phyloP scores from a whole-genome alignment of 2,113 vertebrate genomes.

The Tretioscincus oriximinensis region DNA sequence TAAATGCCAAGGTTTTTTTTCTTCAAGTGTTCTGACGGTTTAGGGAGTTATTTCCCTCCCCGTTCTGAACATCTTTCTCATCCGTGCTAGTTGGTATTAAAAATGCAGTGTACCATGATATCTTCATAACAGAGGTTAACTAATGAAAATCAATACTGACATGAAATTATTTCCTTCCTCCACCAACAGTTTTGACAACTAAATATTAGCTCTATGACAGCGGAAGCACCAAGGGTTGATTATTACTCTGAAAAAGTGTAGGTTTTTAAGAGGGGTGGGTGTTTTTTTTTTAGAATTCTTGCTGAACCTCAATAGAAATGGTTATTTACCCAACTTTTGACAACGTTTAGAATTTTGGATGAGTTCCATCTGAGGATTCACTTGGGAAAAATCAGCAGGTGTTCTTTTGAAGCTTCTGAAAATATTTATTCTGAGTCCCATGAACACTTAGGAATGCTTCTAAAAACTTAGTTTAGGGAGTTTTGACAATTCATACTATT shows the following conservation, averaged over 20 bases:
- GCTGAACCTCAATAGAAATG: no score
- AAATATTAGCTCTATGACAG: constrained; percentile 59
- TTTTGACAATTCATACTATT: not conserved
- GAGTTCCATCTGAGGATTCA: not conserved
- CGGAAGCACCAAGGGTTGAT: constrained; percentile 56
- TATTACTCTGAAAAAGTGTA: constrained; percentile 42
- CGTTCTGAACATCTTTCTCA: constrained; percentile 70
- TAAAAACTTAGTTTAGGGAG: not conserved
- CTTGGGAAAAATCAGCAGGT: constrained; percentile 7
- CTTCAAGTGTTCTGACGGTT: constrained; percentile 57
- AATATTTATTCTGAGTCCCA: constrained; percentile 4
- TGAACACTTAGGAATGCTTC: not conserved
- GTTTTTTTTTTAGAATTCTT: constrained; percentile 11
- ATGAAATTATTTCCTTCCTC: constrained; percentile 48
- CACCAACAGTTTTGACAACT: constrained; percentile 47
- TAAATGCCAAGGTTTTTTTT: constrained; percentile 67
- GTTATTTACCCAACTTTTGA: no score
- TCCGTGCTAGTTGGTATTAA: constrained; percentile 62
- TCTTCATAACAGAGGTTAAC: constrained; percentile 51
- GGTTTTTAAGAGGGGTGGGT: constrained; percentile 39
- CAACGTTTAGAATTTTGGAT: no score
- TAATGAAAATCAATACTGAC: constrained; percentile 57
- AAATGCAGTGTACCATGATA: constrained; percentile 53
- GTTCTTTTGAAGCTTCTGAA: not conserved
- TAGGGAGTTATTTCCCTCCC: constrained; percentile 36